phyloP scores from a whole-genome alignment of 2,113 vertebrate genomes.

The Tetraodon nigroviridis region DNA sequence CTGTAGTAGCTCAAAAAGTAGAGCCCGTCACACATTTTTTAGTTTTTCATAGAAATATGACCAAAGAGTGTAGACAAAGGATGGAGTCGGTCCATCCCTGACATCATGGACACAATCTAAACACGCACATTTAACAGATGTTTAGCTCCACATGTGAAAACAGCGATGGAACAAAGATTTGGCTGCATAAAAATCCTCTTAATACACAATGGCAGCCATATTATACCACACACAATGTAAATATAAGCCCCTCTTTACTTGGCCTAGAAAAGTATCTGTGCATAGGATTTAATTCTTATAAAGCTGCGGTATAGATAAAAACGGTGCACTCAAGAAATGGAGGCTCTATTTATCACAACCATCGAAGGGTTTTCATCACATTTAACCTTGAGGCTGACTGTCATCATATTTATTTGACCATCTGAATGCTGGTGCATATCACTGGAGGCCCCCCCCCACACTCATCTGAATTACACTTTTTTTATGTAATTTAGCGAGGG shows the following conservation, averaged over 20 bases:
- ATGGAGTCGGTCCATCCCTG: neutral
- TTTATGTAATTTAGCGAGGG: conserved; percentile 56
- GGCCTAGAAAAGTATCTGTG: conserved; percentile 5
- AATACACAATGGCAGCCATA: conserved; percentile 9
- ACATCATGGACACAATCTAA: neutral
- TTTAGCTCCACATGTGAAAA: conserved; percentile 18
- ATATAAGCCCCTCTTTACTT: conserved; percentile 19
- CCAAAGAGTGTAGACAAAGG: neutral
- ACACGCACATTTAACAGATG: conserved; percentile 4
- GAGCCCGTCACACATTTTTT: conserved; percentile 18
- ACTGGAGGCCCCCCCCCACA: conserved; percentile 45
- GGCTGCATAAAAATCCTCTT: conserved; percentile 27
- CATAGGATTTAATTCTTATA: neutral
- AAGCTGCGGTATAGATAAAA: no score
- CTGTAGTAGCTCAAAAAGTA: conserved; percentile 6
- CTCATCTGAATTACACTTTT: conserved; percentile 72
- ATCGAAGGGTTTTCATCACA: conserved; percentile 56
- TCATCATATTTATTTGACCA: conserved; percentile 58
- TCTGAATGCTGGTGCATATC: conserved; percentile 51
- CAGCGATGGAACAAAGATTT: conserved; percentile 2
- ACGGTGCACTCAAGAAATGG: no score
- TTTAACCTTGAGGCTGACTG: conserved; percentile 67
- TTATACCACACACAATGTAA: conserved; percentile 15
- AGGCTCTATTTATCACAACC: conserved; percentile 34
- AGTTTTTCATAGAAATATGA: neutral